Evolutionary conservation across 1,140 invertebrate genomes (phyloP).

Genomic region (Apis cerana): DNA sequence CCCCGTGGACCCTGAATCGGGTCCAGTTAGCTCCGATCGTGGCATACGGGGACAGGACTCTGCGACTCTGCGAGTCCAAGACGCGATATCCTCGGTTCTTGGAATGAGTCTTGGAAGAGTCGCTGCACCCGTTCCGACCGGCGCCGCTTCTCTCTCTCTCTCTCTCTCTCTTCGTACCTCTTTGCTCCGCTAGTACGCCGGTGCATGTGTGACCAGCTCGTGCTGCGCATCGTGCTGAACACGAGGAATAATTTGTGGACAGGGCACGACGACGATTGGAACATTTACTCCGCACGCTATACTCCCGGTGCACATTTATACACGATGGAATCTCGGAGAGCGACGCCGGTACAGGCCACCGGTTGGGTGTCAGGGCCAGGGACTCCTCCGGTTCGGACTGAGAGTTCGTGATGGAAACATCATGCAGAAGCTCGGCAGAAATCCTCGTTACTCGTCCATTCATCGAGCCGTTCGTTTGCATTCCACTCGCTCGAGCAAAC

Average conservation of each 20-base stretch:
- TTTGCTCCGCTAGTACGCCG: slow-evolving; percentile 24
- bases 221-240: slow-evolving; percentile 69
- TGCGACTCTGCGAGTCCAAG: slow-evolving; percentile 56
- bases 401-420: slow-evolving; percentile 28
- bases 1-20: slow-evolving; percentile 34
- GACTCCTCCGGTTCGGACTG: slow-evolving; percentile 15
- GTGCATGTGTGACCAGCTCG: slow-evolving; percentile 61
- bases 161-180: slow-evolving; percentile 22
- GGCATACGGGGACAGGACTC: slow-evolving; percentile 73
- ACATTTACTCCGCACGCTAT: slow-evolving; percentile 70
- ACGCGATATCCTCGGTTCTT: slow-evolving; percentile 68
- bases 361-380: slow-evolving; percentile 45
- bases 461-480: neutral
- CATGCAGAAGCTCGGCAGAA: neutral
- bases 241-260: slow-evolving; percentile 79
- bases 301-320: slow-evolving; percentile 52
- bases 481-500: too few relatives aligned
- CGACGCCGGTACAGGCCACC: slow-evolving; percentile 56
- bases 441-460: neutral
- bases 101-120: slow-evolving; percentile 67
- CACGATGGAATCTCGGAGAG: slow-evolving; percentile 62
- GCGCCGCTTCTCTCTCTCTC: slow-evolving; percentile 53
- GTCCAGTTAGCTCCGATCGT: slow-evolving; percentile 73
- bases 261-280: slow-evolving; percentile 73
- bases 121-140: slow-evolving; percentile 52